Base-by-base conservation (phyloP, 2,888 invertebrate species). In the Ashinkailepas kermadecensis region DNA sequence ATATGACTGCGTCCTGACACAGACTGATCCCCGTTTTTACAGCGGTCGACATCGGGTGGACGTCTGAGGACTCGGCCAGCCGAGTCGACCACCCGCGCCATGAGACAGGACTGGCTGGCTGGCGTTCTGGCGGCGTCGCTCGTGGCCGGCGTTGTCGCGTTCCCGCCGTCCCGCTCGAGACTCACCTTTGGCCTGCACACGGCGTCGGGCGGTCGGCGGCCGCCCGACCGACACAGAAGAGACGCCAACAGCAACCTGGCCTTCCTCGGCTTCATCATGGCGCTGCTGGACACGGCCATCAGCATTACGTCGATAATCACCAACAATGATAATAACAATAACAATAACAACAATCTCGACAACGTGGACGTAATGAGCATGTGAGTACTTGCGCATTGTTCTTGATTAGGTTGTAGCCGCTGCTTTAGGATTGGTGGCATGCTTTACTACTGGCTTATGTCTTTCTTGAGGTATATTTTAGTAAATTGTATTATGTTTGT, bases 311-410 rank as follows among this genome's bases (percentile, higher is more conserved):
- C 39, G 62, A 81, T 62, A 57, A 81, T 83, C 82, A 83, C 82
- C 78, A 82, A 83, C 25, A 83, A 82, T 57, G 80, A 83, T 59
- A 81, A 81, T 56, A 83, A 83, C 78, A 82, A 83, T 25, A 83
- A 82, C 64, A 81, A 83, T 59, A 81, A 81, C 57, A 74, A 58
- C 39, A 82, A 82, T 59, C 64, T 81, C n/a, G 82, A 83, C n/a
- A 58, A 56, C 54, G 80, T 80, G 59, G 57, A 65, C 59, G 80
- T 82, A 12, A 65, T 59, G 64, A 62, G 82, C 64, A 78, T 67
- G 82, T 82, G 56, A 67, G 81, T 67, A 21, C 59, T 13, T 80
- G 57, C 18, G 23, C 18, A 65, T 65, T 67, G 15, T 54, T 12
- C 54, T 21, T 65, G 62, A 13, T 74, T 74, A 56, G 2, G 39